Conservation (phyloP, 2,113 vertebrate genomes). For the Lepisosteus osseus region DNA sequence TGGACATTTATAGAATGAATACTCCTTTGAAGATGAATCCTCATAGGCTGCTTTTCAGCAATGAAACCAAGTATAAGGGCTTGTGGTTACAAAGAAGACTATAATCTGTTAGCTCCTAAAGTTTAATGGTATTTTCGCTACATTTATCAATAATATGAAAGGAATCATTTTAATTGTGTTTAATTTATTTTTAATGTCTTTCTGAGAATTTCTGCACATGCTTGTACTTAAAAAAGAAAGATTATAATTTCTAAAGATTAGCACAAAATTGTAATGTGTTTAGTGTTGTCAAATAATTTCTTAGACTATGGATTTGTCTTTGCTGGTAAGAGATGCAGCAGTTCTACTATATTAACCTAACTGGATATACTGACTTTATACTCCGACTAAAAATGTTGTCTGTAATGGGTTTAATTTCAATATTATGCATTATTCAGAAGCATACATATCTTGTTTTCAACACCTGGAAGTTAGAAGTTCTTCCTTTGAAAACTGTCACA, state of each 20-base stretch:
- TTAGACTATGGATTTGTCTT: too few relatives aligned
- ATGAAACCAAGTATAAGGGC: background rate
- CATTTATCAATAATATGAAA: slow-evolving; percentile 40
- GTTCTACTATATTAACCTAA: background rate
- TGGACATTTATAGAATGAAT: background rate
- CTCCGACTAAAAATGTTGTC: background rate
- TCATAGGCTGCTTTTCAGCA: background rate
- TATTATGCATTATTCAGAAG: background rate
- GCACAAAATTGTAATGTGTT: too few relatives aligned
- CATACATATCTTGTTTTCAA: background rate
- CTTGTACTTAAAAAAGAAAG: too few relatives aligned
- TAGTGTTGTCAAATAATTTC: too few relatives aligned
- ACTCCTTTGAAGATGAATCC: background rate
- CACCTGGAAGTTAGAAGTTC: slow-evolving; percentile 25
- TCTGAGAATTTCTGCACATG: too few relatives aligned
- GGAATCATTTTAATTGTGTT: slow-evolving; percentile 57
- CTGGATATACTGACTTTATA: background rate
- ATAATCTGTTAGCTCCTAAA: background rate
- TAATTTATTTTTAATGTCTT: slow-evolving; percentile 60
- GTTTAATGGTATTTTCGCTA: slow-evolving; percentile 29
- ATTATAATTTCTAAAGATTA: too few relatives aligned
- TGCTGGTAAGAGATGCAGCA: background rate
- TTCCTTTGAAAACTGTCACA: slow-evolving; percentile 27
- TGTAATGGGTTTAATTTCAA: background rate
- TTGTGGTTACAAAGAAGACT: background rate